These are phyloP conservation scores for Thera obeliscata DNA, from an alignment of 2,888 invertebrate genomes.

Conservation along the genomic window DNA sequence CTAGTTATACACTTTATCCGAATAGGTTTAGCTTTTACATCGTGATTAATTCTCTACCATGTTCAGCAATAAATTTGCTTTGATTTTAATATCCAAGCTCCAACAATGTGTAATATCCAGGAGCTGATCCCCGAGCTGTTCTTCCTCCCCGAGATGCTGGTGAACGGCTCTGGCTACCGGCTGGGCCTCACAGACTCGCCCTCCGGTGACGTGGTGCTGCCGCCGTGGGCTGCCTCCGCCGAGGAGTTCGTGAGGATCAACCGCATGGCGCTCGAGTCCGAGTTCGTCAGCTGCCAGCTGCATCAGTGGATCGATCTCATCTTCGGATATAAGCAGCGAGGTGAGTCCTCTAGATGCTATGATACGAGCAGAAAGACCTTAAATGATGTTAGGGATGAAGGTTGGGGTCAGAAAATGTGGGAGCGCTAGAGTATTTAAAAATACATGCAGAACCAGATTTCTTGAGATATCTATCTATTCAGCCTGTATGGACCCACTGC, in stretches of 20 bases:
- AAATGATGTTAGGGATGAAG: too few species aligned
- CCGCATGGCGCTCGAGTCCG: constrained; percentile 99
- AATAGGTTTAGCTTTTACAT: too few species aligned
- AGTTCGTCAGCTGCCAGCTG: constrained; percentile 99
- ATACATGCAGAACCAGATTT: too few species aligned
- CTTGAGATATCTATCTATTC: too few species aligned
- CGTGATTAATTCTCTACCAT: too few species aligned
- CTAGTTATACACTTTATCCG: too few species aligned
- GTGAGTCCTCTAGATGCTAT: constrained; percentile 52
- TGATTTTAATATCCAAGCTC: background rate
- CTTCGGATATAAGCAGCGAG: constrained; percentile 99
- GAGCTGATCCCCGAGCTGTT: constrained; percentile 99
- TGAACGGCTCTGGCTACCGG: constrained; percentile 92
- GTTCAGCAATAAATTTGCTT: too few species aligned
- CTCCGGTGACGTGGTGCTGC: constrained; percentile 93
- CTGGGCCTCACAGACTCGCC: constrained; percentile 95
- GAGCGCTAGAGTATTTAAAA: too few species aligned
- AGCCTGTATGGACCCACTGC: too few species aligned
- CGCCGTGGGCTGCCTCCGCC: constrained; percentile 98
- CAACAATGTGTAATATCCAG: constrained; percentile 64
- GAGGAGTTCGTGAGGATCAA: constrained; percentile 99
- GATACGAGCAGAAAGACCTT: too few species aligned
- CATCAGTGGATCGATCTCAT: constrained; percentile 99
- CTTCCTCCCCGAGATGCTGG: constrained; percentile 99
- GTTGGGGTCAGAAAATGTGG: too few species aligned